These are phyloP conservation scores for Gracilinanus agilis DNA, from an alignment of 2,113 vertebrate genomes.

Conservation along the genomic window DNA sequence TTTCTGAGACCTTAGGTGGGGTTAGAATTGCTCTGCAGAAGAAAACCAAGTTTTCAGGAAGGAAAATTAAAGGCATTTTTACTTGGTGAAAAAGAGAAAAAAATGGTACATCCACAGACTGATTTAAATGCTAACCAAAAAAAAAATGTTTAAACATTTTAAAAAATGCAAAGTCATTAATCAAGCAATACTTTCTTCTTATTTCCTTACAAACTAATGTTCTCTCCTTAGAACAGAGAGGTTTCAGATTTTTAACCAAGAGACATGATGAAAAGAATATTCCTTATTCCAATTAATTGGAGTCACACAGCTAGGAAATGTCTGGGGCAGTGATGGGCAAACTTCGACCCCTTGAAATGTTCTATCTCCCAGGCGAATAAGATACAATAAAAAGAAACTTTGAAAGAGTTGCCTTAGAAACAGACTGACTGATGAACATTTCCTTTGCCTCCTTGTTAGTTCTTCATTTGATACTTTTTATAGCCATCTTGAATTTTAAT, in stretches of 20 bases:
- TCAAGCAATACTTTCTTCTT: background rate
- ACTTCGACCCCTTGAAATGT: no score
- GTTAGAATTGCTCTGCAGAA: background rate
- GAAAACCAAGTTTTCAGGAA: background rate
- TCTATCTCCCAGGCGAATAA: no score
- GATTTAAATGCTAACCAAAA: background rate
- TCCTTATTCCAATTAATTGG: background rate
- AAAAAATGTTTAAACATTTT: background rate
- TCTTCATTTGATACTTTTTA: background rate
- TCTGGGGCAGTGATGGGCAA: no score
- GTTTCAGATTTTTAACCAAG: background rate
- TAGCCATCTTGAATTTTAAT: background rate
- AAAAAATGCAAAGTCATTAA: background rate
- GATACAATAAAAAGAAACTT: no score
- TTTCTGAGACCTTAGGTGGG: background rate
- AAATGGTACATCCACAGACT: background rate
- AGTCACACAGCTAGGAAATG: no score
- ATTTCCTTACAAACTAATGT: background rate
- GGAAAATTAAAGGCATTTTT: background rate
- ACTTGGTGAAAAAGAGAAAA: background rate
- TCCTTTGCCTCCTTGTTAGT: no score
- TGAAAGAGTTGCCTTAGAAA: no score
- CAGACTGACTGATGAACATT: no score
- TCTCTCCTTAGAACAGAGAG: constrained; percentile 38
- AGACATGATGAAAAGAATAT: background rate